A percentile compares a stretch with the other conserved stretches of the same genome.
Conservation (phyloP, 2,113 vertebrate species). For the Desmodus rotundus region DNA sequence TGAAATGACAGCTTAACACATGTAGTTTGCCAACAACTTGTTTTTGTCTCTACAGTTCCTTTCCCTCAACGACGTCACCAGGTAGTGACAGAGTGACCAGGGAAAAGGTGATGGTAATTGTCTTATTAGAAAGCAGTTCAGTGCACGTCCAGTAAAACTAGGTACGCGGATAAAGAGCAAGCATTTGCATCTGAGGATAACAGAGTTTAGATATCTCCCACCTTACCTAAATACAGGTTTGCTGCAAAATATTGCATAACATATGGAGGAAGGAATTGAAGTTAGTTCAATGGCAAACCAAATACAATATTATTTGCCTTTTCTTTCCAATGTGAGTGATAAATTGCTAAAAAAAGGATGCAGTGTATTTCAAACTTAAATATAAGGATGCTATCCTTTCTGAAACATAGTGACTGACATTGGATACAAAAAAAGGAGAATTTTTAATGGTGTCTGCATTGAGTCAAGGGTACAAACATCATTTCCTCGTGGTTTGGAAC, state of each 20-base stretch:
- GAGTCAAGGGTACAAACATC: conserved; percentile 7
- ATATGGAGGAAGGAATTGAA: conserved; percentile 60
- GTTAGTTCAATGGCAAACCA: conserved; percentile 21
- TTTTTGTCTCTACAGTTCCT: not conserved
- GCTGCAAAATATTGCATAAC: conserved; percentile 1
- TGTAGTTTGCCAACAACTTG: not conserved
- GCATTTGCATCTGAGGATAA: not conserved
- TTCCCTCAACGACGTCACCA: not conserved
- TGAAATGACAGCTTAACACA: not conserved
- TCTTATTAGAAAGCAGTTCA: not conserved
- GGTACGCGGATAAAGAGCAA: not conserved
- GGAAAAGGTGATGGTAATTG: not conserved
- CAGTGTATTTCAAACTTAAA: not conserved
- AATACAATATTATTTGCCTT: not conserved
- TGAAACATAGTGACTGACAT: conserved; percentile 13
- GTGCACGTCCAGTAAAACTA: not conserved
- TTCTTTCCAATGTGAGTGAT: conserved; percentile 33
- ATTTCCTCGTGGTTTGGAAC: conserved; percentile 30
- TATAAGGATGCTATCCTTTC: not conserved
- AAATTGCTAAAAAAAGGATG: conserved; percentile 13
- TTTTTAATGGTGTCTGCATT: conserved; percentile 34
- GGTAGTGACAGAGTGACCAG: not conserved
- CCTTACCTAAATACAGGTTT: not conserved
- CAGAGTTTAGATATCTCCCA: not conserved
- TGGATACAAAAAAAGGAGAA: not conserved